Conservation (phyloP, 1,140 invertebrate genomes). For the Tetragonula clypearis region DNA sequence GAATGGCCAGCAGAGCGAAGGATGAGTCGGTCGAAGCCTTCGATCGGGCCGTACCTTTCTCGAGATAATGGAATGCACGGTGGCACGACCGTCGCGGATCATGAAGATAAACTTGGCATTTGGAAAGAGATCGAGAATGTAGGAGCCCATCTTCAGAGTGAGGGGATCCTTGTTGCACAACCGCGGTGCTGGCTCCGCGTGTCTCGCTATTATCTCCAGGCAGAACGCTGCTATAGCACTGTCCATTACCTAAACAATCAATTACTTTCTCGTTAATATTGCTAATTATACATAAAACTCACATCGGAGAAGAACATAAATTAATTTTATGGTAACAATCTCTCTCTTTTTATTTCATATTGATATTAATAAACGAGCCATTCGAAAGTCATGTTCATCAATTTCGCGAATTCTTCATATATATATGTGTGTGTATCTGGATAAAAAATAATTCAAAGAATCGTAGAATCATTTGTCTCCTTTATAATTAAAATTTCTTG, state of each 20-base stretch:
- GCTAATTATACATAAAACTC: background rate
- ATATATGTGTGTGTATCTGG: no score
- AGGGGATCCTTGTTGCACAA: slow-evolving; percentile 99
- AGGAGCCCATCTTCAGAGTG: slow-evolving; percentile 96
- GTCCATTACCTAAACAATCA: slow-evolving; percentile 88
- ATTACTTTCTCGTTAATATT: background rate
- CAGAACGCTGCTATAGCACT: slow-evolving; percentile 98
- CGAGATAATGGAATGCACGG: slow-evolving; percentile 98
- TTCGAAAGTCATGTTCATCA: background rate
- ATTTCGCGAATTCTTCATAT: no score
- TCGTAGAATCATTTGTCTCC: no score
- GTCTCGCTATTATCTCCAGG: slow-evolving; percentile 96
- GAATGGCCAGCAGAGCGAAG: background rate
- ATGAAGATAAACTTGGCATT: slow-evolving; percentile 98
- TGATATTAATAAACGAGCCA: no score
- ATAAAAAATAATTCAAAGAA: no score
- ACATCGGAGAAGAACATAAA: background rate
- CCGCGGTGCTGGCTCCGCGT: slow-evolving; percentile 95
- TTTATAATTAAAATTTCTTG: no score
- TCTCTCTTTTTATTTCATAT: no score
- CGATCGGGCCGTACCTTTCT: slow-evolving; percentile 86
- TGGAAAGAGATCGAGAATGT: slow-evolving; percentile 89
- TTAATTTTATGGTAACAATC: no score
- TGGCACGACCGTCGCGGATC: slow-evolving; percentile 98
- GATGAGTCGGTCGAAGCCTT: background rate